Evolutionary conservation across 2,113 vertebrate species (phyloP).

Genomic region (Anguilla japonica): DNA sequence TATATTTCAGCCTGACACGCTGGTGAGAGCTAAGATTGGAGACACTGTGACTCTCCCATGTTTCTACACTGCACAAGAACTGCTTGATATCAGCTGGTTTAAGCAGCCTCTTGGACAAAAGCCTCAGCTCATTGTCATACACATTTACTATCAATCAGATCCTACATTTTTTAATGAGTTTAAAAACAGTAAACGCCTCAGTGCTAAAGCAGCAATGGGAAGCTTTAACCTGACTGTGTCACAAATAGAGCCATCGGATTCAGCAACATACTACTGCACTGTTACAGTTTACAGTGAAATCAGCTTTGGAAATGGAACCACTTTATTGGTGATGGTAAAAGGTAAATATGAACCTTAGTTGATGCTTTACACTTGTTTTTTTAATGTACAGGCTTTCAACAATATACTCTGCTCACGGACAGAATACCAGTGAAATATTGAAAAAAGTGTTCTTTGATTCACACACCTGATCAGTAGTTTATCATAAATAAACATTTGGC

Average conservation of each 20-base stretch:
- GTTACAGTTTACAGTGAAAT: not conserved
- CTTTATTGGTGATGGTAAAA: slow-evolving; percentile 28
- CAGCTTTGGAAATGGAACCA: slow-evolving; percentile 7
- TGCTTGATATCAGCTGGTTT: slow-evolving; percentile 25
- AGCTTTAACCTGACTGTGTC: slow-evolving; percentile 37
- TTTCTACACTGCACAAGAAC: not conserved
- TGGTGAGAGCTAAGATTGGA: slow-evolving; percentile 27
- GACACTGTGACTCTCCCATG: slow-evolving; percentile 36
- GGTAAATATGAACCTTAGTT: slow-evolving; percentile 35
- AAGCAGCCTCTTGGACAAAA: slow-evolving; percentile 30
- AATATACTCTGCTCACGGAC: too few species aligned
- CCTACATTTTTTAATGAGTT: not conserved
- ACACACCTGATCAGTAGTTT: too few species aligned
- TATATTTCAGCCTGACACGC: not conserved
- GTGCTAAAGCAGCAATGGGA: slow-evolving; percentile 31
- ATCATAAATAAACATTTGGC: too few species aligned
- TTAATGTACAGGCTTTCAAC: too few species aligned
- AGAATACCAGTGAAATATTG: too few species aligned
- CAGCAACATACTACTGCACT: slow-evolving; percentile 47
- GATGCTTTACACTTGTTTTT: not conserved
- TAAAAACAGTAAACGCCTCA: not conserved
- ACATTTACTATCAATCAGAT: not conserved
- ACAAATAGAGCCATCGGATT: slow-evolving; percentile 25
- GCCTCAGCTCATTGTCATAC: slow-evolving; percentile 22
- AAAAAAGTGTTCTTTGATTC: too few species aligned